Conservation (phyloP, 2,797 vertebrate genomes). For the Danionella dracula region DNA sequence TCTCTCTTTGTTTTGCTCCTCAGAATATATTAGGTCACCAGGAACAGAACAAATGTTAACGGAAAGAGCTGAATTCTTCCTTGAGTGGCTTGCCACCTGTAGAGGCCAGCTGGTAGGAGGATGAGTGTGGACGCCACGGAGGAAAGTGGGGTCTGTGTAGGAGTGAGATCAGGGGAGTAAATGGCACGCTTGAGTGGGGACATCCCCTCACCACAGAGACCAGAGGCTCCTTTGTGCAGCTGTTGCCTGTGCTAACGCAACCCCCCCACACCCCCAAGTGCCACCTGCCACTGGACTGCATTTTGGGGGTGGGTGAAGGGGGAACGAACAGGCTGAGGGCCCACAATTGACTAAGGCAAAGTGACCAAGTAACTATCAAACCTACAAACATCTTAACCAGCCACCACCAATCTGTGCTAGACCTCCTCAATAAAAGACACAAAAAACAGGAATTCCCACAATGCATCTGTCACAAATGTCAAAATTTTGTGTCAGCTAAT, state of each 20-base stretch:
- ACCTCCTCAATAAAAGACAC: no score
- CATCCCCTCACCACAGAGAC: slow-evolving; percentile 53
- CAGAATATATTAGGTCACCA: not conserved
- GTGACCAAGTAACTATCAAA: no score
- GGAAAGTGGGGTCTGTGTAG: slow-evolving; percentile 34
- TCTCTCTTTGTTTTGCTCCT: no score
- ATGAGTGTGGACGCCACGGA: not conserved
- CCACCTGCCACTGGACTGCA: slow-evolving; percentile 77
- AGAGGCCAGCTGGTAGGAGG: slow-evolving; percentile 51
- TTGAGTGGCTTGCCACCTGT: slow-evolving; percentile 64
- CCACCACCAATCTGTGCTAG: no score
- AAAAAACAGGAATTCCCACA: no score
- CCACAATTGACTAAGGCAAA: not conserved
- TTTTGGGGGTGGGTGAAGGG: slow-evolving; percentile 35
- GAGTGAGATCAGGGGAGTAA: slow-evolving; percentile 48
- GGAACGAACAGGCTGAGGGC: not conserved
- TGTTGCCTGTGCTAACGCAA: slow-evolving; percentile 63
- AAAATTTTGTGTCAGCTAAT: no score
- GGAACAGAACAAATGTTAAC: not conserved
- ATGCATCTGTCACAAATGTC: no score
- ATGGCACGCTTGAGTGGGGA: slow-evolving; percentile 64
- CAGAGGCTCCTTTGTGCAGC: slow-evolving; percentile 73
- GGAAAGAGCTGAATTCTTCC: not conserved
- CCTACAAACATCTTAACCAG: not conserved
- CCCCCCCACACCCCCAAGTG: slow-evolving; percentile 59